Base-by-base conservation (phyloP, 2,113 vertebrate species). In the Nibea coibor region DNA sequence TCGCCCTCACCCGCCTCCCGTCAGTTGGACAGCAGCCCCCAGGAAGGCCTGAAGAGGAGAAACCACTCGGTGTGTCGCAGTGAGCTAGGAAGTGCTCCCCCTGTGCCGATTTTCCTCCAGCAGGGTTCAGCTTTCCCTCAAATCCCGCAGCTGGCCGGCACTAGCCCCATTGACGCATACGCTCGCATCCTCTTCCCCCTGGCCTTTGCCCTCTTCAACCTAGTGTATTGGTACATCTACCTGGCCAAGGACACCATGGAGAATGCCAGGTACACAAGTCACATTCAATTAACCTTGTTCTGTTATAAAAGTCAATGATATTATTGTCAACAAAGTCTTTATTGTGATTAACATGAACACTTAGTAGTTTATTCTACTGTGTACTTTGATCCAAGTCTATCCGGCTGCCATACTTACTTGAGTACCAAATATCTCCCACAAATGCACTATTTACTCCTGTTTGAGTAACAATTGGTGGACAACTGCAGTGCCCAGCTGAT, bases 231-330 rank as follows among this genome's bases (percentile, higher is more conserved):
- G 97, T 93, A 96, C 42, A 95, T 96, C 82, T 98, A 99, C 85
- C 95, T 98, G 88, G 96, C 94, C 88, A 97, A 97, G 85, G 97
- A 99, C 88, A 97, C 95, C 17, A 96, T 98, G 96, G 97, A 97
- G 91, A 94, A 67, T 19, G 69, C 87, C 81, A 95, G 92, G 93
- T 94, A 82, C 72, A 70, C 54, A 7, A 14, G 3, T 20, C 53
- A 75, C 51, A 72, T 67, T 48, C 10, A 58, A 3, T 61, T 66
- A 17, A 39, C 7, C 35, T 39, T 7, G 7, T 39, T 39, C 24
- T 22, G 35, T 4, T 48, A 14, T 39, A 48, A 39, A 39, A 6
- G 35, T 50, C 20, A 10, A 54, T 53, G 10, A 64, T 54, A 22
- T 15, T 15, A 24, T 53, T 50, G 22, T 75, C 16, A 64, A 20